Evolutionary conservation across 2,113 vertebrate species (phyloP).

Genomic region (Ctenodactylus gundi): DNA sequence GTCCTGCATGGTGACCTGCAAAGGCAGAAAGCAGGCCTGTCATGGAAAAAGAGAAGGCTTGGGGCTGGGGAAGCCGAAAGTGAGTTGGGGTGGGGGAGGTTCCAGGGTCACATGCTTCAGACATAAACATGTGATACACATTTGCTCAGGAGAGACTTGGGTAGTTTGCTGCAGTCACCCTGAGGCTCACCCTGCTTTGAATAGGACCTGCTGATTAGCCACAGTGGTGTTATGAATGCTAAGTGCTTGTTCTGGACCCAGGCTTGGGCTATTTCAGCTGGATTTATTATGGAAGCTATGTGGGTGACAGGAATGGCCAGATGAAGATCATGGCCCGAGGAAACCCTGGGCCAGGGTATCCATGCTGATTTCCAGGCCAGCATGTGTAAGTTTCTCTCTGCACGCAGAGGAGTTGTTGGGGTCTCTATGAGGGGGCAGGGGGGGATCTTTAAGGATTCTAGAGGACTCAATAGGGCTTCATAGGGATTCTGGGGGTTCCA

Average conservation of each 20-base stretch:
- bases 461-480: too few species aligned
- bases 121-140: too few species aligned
- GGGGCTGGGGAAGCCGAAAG: not conserved
- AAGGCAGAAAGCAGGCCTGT: too few species aligned
- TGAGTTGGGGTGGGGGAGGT: not conserved
- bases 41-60: not conserved
- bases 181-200: not conserved
- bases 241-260: not conserved
- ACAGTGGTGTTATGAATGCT: not conserved
- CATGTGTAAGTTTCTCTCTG: not conserved
- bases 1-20: not conserved
- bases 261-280: not conserved
- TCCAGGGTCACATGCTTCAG: not conserved
- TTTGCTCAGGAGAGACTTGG: not conserved
- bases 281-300: not conserved
- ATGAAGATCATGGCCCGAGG: not conserved
- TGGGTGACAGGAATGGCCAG: not conserved
- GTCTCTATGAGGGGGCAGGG: too few species aligned
- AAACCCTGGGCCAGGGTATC: not conserved
- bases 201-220: not conserved
- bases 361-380: not conserved
- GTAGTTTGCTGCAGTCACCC: too few species aligned
- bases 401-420: not conserved
- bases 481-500: not conserved
- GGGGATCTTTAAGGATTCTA: too few species aligned